These are phyloP conservation scores for Acyrthosiphon pisum DNA, from an alignment of 1,140 invertebrate genomes.

Conservation along the genomic window DNA sequence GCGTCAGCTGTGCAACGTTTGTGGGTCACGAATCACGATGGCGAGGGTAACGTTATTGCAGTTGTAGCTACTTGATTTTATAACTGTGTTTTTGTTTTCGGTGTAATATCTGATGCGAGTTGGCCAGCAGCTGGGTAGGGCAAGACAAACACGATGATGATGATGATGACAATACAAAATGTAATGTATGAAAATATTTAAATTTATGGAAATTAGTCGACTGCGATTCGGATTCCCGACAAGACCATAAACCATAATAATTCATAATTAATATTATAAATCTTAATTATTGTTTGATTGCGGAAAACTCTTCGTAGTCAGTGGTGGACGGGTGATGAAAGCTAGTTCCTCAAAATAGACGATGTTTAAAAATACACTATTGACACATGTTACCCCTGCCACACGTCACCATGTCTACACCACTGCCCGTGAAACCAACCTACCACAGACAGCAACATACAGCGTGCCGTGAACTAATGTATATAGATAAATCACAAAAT, in stretches of 20 bases:
- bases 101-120: too few relatives aligned
- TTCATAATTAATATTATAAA: not conserved
- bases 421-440: not conserved
- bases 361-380: not conserved
- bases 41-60: not conserved
- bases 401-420: not conserved
- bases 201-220: not conserved
- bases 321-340: not conserved
- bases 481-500: too few relatives aligned
- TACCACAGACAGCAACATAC: not conserved
- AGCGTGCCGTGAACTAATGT: not conserved
- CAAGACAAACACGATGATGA: too few relatives aligned
- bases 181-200: too few relatives aligned
- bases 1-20: conserved; percentile 40
- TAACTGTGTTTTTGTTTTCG: not conserved
- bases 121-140: too few relatives aligned
- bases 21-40: conserved; percentile 33
- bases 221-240: not conserved
- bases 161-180: too few relatives aligned
- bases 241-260: not conserved
- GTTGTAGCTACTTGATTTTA: not conserved
- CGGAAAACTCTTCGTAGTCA: not conserved
- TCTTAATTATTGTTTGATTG: not conserved
- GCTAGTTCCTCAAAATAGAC: not conserved
- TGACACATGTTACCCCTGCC: not conserved